Evolutionary conservation across 2,113 vertebrate species (phyloP).

Genomic region (Pseudonaja textilis): DNA sequence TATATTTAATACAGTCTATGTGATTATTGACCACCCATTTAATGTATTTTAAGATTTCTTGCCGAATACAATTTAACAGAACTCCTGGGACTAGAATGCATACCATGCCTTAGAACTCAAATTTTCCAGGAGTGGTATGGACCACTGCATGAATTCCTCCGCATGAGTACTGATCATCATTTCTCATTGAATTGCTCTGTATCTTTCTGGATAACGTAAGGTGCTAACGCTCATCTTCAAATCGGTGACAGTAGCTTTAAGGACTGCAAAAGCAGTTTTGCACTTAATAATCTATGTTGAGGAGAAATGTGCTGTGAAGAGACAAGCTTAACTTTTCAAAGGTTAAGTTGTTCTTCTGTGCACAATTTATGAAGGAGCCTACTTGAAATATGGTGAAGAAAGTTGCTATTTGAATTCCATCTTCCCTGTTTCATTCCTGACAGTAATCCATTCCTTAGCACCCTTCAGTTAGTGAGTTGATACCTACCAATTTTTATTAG

Average conservation of each 20-base stretch:
- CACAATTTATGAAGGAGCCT: background rate
- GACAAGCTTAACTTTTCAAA: background rate
- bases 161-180: background rate
- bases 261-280: background rate
- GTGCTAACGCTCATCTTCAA: background rate
- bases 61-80: background rate
- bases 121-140: background rate
- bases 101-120: background rate
- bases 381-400: background rate
- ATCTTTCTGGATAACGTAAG: background rate
- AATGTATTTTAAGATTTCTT: background rate
- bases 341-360: background rate
- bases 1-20: background rate
- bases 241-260: background rate
- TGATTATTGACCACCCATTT: background rate
- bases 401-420: background rate
- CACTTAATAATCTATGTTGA: background rate
- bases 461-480: background rate
- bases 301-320: background rate
- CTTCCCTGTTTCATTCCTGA: background rate
- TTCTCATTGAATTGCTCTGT: background rate
- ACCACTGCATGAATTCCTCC: background rate
- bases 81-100: background rate
- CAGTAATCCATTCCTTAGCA: background rate
- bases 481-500: background rate